A percentile compares a stretch with the other conserved stretches of the same genome.
Evolutionary conservation across 2,888 invertebrate genomes (phyloP).

Genomic region (Spatulosminthurus flaviceps): DNA sequence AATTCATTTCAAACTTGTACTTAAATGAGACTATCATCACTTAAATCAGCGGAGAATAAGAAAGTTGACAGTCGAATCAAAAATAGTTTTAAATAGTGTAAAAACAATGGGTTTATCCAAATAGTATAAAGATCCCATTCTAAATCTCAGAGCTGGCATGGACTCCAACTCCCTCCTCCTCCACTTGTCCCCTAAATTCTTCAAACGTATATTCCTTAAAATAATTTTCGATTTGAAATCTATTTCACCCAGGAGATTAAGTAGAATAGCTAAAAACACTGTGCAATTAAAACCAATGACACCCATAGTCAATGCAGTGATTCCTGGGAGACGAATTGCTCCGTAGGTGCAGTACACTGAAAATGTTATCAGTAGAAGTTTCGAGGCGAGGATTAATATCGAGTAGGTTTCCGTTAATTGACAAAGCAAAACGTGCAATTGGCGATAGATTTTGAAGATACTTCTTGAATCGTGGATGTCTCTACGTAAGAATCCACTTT

Average conservation of each 20-base stretch:
- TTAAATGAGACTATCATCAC: too few relatives aligned
- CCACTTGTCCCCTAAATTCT: too few relatives aligned
- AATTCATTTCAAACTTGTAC: too few relatives aligned
- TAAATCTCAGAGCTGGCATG: neutral
- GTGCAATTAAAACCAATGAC: slow-evolving; percentile 5
- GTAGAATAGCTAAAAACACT: neutral
- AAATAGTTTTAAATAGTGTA: slow-evolving; percentile 11
- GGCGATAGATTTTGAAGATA: neutral
- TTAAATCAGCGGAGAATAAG: too few relatives aligned
- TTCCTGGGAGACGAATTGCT: neutral
- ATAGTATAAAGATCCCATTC: slow-evolving; percentile 5
- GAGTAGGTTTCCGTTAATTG: neutral
- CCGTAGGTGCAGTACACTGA: slow-evolving; percentile 14
- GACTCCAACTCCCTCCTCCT: neutral
- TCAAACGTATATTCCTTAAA: too few relatives aligned
- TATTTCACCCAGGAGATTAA: neutral
- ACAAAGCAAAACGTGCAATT: neutral
- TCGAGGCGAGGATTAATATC: neutral
- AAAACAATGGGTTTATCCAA: neutral
- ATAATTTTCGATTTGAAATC: neutral
- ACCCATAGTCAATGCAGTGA: neutral
- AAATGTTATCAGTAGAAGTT: neutral
- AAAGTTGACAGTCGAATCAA: slow-evolving; percentile 20
- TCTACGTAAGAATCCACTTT: too few relatives aligned
- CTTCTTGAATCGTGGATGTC: neutral